Percentiles rank a stretch among this genome's conserved stretches.
phyloP scores from a whole-genome alignment of 2,888 invertebrate species.

The Euproctis similis region DNA sequence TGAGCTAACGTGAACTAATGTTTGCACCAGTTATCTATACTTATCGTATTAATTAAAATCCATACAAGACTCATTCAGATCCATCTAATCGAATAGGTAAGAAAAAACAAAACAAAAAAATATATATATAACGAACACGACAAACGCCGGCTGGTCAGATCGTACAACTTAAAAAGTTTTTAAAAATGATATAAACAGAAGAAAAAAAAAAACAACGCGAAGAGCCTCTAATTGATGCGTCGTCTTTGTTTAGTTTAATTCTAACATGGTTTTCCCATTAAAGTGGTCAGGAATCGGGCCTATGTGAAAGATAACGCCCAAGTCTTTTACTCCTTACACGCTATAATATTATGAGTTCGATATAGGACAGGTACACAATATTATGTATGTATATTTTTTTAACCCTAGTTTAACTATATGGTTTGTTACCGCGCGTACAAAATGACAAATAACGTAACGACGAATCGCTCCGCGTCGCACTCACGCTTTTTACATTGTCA shows the following conservation, averaged over 20 bases:
- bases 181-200: no score
- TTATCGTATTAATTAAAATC: conserved; percentile 67
- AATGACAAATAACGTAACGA: conserved; percentile 60
- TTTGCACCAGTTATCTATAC: conserved; percentile 59
- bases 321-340: conserved; percentile 72
- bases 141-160: conserved; percentile 58
- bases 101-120: no score
- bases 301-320: conserved; percentile 67
- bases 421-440: conserved; percentile 38
- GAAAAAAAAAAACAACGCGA: conserved; percentile 46
- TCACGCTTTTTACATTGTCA: conserved; percentile 65
- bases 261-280: conserved; percentile 77
- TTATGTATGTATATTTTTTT: no score
- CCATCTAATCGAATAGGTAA: conserved; percentile 71
- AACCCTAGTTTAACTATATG: conserved; percentile 60
- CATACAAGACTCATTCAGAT: conserved; percentile 69
- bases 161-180: conserved; percentile 69
- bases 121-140: conserved; percentile 53
- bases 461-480: conserved; percentile 42
- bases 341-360: conserved; percentile 68
- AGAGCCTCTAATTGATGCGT: conserved; percentile 74
- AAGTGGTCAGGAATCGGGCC: conserved; percentile 71
- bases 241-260: conserved; percentile 77
- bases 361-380: conserved; percentile 32
- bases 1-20: conserved; percentile 20